Percentiles rank a stretch among this genome's conserved stretches.
phyloP scores from a whole-genome alignment of 2,888 invertebrate genomes.

The Electrophaes corylata region DNA sequence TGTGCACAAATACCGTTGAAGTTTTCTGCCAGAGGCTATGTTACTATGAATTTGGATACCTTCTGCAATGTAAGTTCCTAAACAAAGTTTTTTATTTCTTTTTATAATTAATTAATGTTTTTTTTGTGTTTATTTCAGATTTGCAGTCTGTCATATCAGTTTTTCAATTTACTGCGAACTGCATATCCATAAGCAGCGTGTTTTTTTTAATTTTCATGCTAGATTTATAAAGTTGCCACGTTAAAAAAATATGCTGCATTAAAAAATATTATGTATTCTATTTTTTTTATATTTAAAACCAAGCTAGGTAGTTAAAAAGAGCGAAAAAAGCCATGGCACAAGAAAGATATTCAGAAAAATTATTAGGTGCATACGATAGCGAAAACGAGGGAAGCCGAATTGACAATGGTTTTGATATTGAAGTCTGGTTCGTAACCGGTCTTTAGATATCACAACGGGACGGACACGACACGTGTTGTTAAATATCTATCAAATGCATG shows the following conservation, averaged over 20 bases:
- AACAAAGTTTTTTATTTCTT: not conserved
- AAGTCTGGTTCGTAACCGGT: conserved; percentile 39
- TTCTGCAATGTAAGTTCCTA: conserved; percentile 63
- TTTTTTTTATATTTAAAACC: not conserved
- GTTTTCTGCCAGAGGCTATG: conserved; percentile 64
- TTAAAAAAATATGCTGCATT: no score
- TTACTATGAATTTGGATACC: conserved; percentile 69
- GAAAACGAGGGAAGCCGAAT: conserved; percentile 48
- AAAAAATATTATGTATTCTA: no score
- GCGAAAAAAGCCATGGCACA: conserved; percentile 2
- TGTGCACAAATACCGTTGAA: conserved; percentile 67
- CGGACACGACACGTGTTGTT: conserved; percentile 3
- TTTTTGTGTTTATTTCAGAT: conserved; percentile 59
- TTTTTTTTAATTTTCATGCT: no score
- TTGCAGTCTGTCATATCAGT: conserved; percentile 69
- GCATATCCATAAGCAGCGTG: conserved; percentile 51
- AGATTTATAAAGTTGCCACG: no score
- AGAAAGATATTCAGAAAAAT: conserved; percentile 43
- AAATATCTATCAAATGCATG: not conserved
- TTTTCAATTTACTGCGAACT: conserved; percentile 70
- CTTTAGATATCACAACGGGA: conserved; percentile 9
- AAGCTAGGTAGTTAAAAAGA: not conserved
- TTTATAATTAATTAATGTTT: not conserved
- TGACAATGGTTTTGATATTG: conserved; percentile 60
- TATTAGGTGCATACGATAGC: conserved; percentile 51